phyloP scores from a whole-genome alignment of 2,113 vertebrate species.

The Myodes glareolus region DNA sequence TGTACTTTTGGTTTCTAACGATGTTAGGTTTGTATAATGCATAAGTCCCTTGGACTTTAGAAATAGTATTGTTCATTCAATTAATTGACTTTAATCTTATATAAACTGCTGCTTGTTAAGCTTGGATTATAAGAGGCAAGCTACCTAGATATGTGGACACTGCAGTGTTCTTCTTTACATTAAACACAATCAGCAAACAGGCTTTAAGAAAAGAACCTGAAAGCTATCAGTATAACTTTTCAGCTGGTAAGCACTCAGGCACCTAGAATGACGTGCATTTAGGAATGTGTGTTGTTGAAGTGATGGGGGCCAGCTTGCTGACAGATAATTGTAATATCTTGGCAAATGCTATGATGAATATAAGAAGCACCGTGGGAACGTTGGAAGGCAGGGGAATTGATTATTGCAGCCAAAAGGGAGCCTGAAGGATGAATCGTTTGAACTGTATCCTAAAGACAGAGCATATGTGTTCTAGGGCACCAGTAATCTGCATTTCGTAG shows the following conservation, averaged over 20 bases:
- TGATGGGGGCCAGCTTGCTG: neutral
- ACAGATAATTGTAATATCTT: neutral
- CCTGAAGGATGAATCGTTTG: neutral
- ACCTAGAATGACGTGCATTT: neutral
- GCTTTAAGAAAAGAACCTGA: conserved; percentile 7
- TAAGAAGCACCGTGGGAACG: neutral
- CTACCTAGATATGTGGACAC: neutral
- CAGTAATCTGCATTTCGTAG: neutral
- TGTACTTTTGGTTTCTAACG: conserved; percentile 9
- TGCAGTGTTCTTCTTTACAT: neutral
- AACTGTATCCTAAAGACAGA: neutral
- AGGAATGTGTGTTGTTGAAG: neutral
- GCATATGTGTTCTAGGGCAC: neutral
- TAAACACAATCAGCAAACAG: neutral
- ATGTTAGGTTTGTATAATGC: neutral
- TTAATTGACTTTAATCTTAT: conserved; percentile 19
- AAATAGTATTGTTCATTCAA: conserved; percentile 23
- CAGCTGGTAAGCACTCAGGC: neutral
- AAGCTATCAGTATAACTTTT: neutral
- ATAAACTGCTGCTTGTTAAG: neutral
- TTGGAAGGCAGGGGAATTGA: neutral
- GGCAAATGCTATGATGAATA: neutral
- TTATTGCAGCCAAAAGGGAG: neutral
- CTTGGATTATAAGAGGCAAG: neutral
- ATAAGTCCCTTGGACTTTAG: conserved; percentile 1